Percentiles rank a stretch among this genome's conserved stretches.
Evolutionary conservation across 2,797 vertebrate genomes (phyloP).

Genomic region (Phataginus tetradactyla): DNA sequence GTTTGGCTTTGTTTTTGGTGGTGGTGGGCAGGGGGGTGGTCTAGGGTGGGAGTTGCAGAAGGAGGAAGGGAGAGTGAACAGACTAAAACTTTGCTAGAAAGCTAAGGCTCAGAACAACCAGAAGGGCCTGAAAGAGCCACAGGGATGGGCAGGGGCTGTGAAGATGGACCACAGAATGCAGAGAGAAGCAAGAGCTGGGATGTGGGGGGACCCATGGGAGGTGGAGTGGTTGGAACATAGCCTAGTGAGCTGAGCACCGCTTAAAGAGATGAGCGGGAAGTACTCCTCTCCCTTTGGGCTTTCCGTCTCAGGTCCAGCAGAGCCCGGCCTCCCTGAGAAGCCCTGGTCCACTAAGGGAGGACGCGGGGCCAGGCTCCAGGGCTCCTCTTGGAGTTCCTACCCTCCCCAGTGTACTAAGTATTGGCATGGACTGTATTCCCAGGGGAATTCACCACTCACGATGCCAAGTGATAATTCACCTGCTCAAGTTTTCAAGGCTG

Average conservation of each 20-base stretch:
- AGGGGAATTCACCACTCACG: neutral
- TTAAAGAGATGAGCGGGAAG: neutral
- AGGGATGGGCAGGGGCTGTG: neutral
- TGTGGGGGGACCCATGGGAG: neutral
- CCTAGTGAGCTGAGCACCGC: too few relatives aligned
- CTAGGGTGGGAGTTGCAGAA: too few relatives aligned
- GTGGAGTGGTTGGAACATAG: neutral
- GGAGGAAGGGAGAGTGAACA: neutral
- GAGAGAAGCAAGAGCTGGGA: neutral
- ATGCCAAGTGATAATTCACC: too few relatives aligned
- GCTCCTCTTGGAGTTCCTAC: neutral
- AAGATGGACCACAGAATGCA: neutral
- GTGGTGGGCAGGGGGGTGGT: too few relatives aligned
- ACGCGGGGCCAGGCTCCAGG: neutral
- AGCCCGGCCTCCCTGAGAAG: neutral
- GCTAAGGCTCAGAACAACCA: neutral
- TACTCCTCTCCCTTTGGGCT: neutral
- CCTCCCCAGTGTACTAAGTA: neutral
- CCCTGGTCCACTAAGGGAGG: neutral
- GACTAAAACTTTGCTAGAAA: neutral
- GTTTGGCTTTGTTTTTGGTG: neutral
- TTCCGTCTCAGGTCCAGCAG: neutral
- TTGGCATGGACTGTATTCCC: too few relatives aligned
- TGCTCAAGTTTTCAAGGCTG: neutral
- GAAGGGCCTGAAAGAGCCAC: neutral